Percentiles rank a stretch among this genome's conserved stretches.
These are phyloP conservation scores for Festucalex cinctus DNA, from an alignment of 2,113 vertebrate genomes.

Conservation along the genomic window DNA sequence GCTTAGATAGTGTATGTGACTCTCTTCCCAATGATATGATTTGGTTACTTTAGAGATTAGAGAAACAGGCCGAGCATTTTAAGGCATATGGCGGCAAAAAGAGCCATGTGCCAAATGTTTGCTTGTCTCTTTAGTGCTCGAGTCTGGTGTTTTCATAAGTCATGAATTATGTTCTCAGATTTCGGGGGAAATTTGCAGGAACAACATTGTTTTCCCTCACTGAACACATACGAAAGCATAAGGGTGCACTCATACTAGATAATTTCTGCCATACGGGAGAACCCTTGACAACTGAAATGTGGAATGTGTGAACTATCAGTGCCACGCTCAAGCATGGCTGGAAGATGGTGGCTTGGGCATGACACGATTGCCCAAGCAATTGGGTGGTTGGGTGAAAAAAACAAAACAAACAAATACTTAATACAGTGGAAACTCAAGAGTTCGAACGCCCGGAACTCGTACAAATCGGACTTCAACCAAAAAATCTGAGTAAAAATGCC, in stretches of 20 bases:
- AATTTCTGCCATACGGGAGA: neutral
- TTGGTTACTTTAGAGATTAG: constrained; percentile 41
- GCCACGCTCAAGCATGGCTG: neutral
- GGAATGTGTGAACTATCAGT: neutral
- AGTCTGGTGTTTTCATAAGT: neutral
- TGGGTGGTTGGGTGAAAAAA: too few species aligned
- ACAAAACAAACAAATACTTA: too few species aligned
- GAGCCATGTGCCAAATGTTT: constrained; percentile 15
- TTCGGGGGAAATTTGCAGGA: neutral
- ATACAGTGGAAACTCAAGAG: too few species aligned
- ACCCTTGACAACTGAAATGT: neutral
- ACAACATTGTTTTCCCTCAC: neutral
- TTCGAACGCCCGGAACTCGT: too few species aligned
- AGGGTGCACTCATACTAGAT: neutral
- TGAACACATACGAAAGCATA: neutral
- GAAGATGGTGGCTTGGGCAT: neutral
- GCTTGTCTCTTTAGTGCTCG: neutral
- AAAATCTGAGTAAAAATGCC: too few species aligned
- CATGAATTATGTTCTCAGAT: neutral
- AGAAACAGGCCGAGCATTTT: constrained; percentile 28
- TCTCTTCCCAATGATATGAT: constrained; percentile 51
- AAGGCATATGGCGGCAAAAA: constrained; percentile 17
- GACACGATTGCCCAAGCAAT: too few species aligned
- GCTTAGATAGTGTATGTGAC: constrained; percentile 54
- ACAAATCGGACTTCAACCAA: too few species aligned